phyloP scores from a whole-genome alignment of 2,888 invertebrate genomes.

The Pristionchus fissidentatus region DNA sequence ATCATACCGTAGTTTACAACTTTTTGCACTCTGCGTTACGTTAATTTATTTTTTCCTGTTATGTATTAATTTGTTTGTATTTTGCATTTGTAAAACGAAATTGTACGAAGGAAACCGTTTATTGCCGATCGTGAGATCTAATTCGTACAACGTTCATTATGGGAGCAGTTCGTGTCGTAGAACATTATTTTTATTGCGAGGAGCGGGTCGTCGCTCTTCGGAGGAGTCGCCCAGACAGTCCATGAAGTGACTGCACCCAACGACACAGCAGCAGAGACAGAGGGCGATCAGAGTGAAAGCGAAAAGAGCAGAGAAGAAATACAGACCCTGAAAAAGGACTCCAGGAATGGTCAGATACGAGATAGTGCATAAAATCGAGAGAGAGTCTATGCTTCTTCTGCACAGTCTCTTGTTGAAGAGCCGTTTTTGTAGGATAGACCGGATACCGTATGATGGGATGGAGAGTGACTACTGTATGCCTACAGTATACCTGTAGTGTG shows the following conservation, averaged over 20 bases:
- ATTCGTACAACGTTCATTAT: not conserved
- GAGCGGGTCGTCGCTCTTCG: not conserved
- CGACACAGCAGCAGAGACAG: constrained; percentile 52
- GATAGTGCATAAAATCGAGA: not conserved
- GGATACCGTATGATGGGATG: too few relatives aligned
- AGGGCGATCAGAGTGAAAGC: constrained; percentile 51
- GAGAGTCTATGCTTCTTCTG: not conserved
- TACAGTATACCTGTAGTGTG: constrained; percentile 36
- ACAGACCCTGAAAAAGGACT: constrained; percentile 51
- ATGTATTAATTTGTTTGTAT: not conserved
- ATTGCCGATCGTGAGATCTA: not conserved
- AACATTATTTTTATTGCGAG: constrained; percentile 9
- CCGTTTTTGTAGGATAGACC: too few relatives aligned
- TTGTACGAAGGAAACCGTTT: not conserved
- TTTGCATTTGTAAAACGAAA: not conserved
- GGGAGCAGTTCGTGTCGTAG: not conserved
- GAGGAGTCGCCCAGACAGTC: constrained; percentile 44
- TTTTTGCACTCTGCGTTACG: not conserved
- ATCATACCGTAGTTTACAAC: constrained; percentile 1
- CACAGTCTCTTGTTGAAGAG: too few relatives aligned
- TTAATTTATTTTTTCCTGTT: not conserved
- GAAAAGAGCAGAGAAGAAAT: constrained; percentile 54
- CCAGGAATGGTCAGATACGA: not conserved
- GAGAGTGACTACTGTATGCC: too few relatives aligned
- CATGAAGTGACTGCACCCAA: constrained; percentile 53